Evolutionary conservation across 2,888 invertebrate species (phyloP), one percentile per base, ranked within the genome.

Genomic region (Cyclophora albipunctata): DNA sequence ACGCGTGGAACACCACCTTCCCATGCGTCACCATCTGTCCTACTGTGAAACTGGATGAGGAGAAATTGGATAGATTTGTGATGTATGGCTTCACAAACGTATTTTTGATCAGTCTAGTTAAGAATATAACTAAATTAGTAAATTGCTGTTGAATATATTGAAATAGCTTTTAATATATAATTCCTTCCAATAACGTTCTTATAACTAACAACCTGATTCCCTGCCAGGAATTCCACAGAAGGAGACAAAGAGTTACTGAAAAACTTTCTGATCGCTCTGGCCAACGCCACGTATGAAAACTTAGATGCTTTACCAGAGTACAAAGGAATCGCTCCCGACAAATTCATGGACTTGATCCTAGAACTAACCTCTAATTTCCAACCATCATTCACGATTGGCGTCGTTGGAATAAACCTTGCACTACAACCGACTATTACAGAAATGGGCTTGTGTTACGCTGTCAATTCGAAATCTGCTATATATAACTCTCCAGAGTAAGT

Each of bases 1-100:
- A 91, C 57, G 90, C 92, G 0, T 93, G 93, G 93, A 92, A 92
- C 63, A 92, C 94, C 2, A 91, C 92, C 1, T 93, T 93, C 61
- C 94, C 94, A 0, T 87, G 91, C 40, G 80, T 92, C 47, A 93
- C 94, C 0, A 88, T 94, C 47, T 94, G 94, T 59, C 92, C 93
- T 0, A 73, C 84, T 3, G 80, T 74, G 7, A 91, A 90, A 59
- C 69, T 93, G 41, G 91, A 92, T 62, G 76, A 80, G 41, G 71
- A 67, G 4, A 90, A 91, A 60, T 72, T 93, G 34, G 85, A 89
- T 0, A 64, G 70, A 2, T 92, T 90, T 64, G 67, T 92, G 4
- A 64, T 73, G 92, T 92, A 7, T n/a, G 42, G 42, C n/a, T 42
- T 42, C n/a, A 37, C 20, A 20, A 20, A 20, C 20, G 2, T 20